phyloP scores from a whole-genome alignment of 2,888 invertebrate genomes.

The Drosophila nigritarsus region DNA sequence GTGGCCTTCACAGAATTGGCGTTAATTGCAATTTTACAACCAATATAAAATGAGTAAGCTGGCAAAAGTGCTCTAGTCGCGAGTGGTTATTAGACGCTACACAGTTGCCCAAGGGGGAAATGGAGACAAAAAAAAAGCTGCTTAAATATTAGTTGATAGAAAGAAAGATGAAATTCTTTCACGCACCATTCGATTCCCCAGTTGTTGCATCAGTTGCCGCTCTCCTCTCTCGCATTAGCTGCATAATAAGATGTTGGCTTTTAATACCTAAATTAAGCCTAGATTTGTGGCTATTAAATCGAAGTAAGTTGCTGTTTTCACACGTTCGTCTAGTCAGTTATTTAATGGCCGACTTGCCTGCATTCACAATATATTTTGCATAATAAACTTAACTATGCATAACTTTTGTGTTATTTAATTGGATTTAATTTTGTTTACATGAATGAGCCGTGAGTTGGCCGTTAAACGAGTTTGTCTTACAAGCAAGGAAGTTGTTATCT shows the following conservation, averaged over 20 bases:
- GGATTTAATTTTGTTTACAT: conserved; percentile 45
- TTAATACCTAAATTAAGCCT: conserved; percentile 19
- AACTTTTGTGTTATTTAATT: conserved; percentile 47
- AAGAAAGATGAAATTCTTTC: neutral
- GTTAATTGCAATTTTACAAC: conserved; percentile 18
- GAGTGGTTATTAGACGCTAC: neutral
- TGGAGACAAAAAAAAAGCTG: neutral
- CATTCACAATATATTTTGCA: conserved; percentile 44
- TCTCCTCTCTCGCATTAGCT: neutral
- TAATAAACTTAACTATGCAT: conserved; percentile 49
- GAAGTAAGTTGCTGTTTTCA: conserved; percentile 1
- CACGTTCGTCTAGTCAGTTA: conserved; percentile 28
- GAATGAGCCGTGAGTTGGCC: conserved; percentile 20
- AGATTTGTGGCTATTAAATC: conserved; percentile 4
- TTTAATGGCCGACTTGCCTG: conserved; percentile 22
- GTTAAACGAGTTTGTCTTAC: conserved; percentile 46
- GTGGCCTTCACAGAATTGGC: conserved; percentile 15
- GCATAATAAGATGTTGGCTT: neutral
- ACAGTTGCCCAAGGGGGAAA: neutral
- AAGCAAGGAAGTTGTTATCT: conserved; percentile 25
- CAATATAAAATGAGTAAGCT: neutral
- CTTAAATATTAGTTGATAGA: neutral
- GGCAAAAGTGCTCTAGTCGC: neutral
- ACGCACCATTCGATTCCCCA: too few relatives aligned
- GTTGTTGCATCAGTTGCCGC: too few relatives aligned